Evolutionary conservation across 2,113 vertebrate species (phyloP), one percentile per base, ranked within the genome.

Genomic region (Pollachius pollachius): DNA sequence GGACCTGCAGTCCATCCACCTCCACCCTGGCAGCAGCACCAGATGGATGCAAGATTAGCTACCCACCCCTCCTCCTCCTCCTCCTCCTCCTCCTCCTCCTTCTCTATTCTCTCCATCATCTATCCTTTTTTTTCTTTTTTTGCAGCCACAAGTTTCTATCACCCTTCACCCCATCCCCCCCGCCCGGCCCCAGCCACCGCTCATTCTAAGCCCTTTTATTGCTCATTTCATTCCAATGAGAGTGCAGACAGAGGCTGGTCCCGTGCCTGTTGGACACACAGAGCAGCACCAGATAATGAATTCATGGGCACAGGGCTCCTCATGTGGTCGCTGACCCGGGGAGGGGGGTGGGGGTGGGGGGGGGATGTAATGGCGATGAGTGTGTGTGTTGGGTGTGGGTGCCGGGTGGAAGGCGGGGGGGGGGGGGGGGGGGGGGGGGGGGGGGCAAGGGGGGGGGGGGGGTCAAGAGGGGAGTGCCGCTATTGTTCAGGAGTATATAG

Each of bases 21-120:
- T n/a, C 54, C 54, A 57, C 54, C 15, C 52, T 54, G 12, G 65
- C 76, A 73, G 48, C 64, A 59, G 69, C 64, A 19, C 68, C 67
- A 88, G 86, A 88, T 88, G 86, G 86, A 81, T 75, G 12, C 58
- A 77, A 87, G 85, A 85, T 88, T 82, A 84, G 69, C 75, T 30
- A 6, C 30, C 72, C 79, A 70, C 79, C 79, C 74, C 69, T 13
- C 78, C 79, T 71, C 71, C 66, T 41, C 74, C 69, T 13, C 78
- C 79, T 71, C 71, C 66, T 41, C 83, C 79, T 79, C 79, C 75
- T 77, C 59, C 5, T 34, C 8, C 13, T 67, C 70, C 79, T 81
- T 81, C 68, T 82, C 41, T 69, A 48, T 48, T 48, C 41, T 48
- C 8, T 48, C 41, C 41, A 48, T 48, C 41, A 48, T 48, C 41